Percentiles rank a stretch among this genome's conserved stretches.
Conservation (phyloP, 2,113 vertebrate species). For the Carassius carassius region DNA sequence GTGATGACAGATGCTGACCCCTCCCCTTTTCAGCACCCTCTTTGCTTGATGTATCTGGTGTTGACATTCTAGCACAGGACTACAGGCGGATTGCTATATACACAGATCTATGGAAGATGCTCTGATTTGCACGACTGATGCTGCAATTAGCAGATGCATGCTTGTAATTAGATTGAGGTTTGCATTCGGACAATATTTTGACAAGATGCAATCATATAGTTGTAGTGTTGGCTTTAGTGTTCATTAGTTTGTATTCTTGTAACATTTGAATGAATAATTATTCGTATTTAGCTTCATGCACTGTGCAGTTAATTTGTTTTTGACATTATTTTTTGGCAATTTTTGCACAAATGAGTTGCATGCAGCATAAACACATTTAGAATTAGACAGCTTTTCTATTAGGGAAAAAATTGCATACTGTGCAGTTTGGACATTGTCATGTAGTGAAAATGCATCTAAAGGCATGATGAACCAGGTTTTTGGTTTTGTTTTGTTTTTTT, state of each 20-base stretch:
- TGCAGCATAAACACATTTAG: not conserved
- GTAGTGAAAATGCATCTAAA: not conserved
- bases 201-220: not conserved
- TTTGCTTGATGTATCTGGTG: slow-evolving; percentile 73
- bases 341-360: not conserved
- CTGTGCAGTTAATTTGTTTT: not conserved
- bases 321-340: not conserved
- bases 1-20: slow-evolving; percentile 65
- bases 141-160: slow-evolving; percentile 36
- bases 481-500: not conserved
- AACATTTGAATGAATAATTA: not conserved
- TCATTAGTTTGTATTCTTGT: not conserved
- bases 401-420: not conserved
- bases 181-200: slow-evolving; percentile 7
- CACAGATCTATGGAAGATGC: slow-evolving; percentile 20
- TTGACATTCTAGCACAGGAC: slow-evolving; percentile 71
- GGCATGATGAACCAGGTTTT: not conserved
- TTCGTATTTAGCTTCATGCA: not conserved
- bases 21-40: slow-evolving; percentile 69
- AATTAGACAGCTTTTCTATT: not conserved
- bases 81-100: slow-evolving; percentile 55
- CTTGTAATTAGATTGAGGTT: not conserved
- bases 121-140: not conserved
- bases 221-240: not conserved
- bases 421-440: not conserved